phyloP scores from a whole-genome alignment of 2,888 invertebrate genomes.

The Phlogophora meticulosa region DNA sequence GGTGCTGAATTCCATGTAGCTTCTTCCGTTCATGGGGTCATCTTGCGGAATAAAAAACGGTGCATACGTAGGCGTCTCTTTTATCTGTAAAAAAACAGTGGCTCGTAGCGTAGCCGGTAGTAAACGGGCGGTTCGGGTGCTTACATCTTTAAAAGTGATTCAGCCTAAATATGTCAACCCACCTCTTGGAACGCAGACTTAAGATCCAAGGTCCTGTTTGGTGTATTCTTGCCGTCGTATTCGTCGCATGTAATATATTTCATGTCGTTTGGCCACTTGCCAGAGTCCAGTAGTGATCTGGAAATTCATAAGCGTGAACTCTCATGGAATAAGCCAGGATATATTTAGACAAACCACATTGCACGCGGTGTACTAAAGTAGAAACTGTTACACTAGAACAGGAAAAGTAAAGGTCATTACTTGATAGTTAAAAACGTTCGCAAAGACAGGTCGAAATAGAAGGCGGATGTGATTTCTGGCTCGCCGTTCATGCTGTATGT shows the following conservation, averaged over 20 bases:
- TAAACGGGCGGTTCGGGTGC: slow-evolving; percentile 29
- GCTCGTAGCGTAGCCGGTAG: slow-evolving; percentile 20
- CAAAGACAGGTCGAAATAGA: slow-evolving; percentile 96
- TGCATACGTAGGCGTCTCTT: slow-evolving; percentile 93
- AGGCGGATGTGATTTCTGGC: slow-evolving; percentile 95
- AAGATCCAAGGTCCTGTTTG: slow-evolving; percentile 94
- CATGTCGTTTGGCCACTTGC: slow-evolving; percentile 94
- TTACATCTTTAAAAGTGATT: slow-evolving; percentile 39
- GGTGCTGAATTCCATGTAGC: slow-evolving; percentile 94
- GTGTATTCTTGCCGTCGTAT: slow-evolving; percentile 94
- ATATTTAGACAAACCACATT: slow-evolving; percentile 82
- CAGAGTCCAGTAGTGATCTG: slow-evolving; percentile 93
- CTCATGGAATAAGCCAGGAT: slow-evolving; percentile 84
- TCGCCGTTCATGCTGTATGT: slow-evolving; percentile 93
- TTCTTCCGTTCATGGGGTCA: slow-evolving; percentile 93
- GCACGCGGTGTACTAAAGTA: slow-evolving; percentile 77
- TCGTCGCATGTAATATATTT: slow-evolving; percentile 95
- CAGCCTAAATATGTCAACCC: slow-evolving; percentile 70
- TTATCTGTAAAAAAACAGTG: slow-evolving; percentile 80
- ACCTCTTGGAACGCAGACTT: slow-evolving; percentile 93
- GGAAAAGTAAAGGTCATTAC: slow-evolving; percentile 89
- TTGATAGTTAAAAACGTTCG: slow-evolving; percentile 94
- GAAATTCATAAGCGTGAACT: slow-evolving; percentile 85
- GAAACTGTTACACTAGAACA: slow-evolving; percentile 76
- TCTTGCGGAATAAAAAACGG: slow-evolving; percentile 92